A percentile compares a stretch with the other conserved stretches of the same genome.
Conservation (phyloP, 2,113 vertebrate genomes). For the Cyanoliseus patagonus region DNA sequence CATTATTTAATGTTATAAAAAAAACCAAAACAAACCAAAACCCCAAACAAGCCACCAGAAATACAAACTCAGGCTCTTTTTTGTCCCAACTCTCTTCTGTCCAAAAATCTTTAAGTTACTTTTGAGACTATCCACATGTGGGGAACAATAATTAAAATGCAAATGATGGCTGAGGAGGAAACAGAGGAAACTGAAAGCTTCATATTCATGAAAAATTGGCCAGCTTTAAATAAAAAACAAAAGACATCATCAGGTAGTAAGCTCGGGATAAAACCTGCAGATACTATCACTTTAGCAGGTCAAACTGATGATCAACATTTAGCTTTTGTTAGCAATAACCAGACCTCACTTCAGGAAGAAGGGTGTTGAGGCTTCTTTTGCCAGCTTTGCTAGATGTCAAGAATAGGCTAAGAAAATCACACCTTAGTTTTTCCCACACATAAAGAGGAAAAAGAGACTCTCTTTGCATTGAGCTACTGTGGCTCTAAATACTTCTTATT, state of each 20-base stretch:
- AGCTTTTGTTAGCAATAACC: background rate
- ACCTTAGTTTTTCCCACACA: background rate
- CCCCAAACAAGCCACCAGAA: background rate
- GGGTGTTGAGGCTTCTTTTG: background rate
- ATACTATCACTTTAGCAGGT: background rate
- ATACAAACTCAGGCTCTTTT: background rate
- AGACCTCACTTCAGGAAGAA: background rate
- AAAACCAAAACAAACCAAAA: background rate
- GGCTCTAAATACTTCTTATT: background rate
- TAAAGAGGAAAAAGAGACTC: background rate
- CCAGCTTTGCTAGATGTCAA: background rate
- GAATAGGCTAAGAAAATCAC: background rate
- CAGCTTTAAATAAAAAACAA: background rate
- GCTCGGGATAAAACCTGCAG: background rate
- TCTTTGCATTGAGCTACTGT: background rate
- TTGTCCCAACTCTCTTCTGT: background rate
- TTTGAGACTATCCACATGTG: background rate
- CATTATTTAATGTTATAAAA: background rate
- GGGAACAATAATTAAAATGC: background rate
- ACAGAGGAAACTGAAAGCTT: background rate
- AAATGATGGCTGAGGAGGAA: background rate
- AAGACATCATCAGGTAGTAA: background rate
- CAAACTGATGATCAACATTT: background rate
- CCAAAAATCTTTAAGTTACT: background rate
- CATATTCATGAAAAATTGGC: background rate